Evolutionary conservation across 1,140 invertebrate species (phyloP), one percentile per base, ranked within the genome.

Genomic region (Drosophila sproati): DNA sequence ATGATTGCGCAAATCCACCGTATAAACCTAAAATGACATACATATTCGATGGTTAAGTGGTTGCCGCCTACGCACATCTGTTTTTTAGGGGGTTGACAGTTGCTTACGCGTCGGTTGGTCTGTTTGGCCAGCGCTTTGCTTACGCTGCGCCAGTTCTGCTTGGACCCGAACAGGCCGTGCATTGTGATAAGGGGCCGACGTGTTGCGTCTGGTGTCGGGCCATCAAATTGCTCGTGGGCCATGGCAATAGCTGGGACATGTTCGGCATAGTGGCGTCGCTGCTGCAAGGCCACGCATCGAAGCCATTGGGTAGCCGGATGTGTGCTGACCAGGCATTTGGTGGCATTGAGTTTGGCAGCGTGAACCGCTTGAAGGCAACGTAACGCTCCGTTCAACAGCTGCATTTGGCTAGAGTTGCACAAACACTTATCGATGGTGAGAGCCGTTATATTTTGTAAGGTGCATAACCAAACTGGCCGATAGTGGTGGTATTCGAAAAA

Each of bases 1-100:
- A 93, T 99, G 98, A 93, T 99, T 98, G 87, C 98, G 94, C 2
- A 96, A 95, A 94, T 99, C 98, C 20, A 98, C 93, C 1, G 95
- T 93, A 43, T 98, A 95, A 0, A 98, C 95, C 86, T 91, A 55
- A 0, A 32, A 47, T 1, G 12, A 1, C 29, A 32, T 37, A 10
- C 10, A 32, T 10, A 4, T 41, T 34, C 10, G 1, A 20, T 2
- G 8, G 52, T 0, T 32, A 10, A 4, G 28, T 28, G 6, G 37
- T 7, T 10, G 7, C 34, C 12, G 8, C 34, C 2, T 20, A 20
- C 1, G 20, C 20, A 20, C 20, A 20, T 20, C 20, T 20, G 20
- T 20, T 20, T 20, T 20, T 10, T 39, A 41, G 2, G 10, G 2
- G 10, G 1, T n/a, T 7, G 3, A 12, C 29, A 37, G 1, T 69